Percentiles rank a stretch among this genome's conserved stretches.
Conservation (phyloP, 2,888 invertebrate species). For the Cephus rjabovi region DNA sequence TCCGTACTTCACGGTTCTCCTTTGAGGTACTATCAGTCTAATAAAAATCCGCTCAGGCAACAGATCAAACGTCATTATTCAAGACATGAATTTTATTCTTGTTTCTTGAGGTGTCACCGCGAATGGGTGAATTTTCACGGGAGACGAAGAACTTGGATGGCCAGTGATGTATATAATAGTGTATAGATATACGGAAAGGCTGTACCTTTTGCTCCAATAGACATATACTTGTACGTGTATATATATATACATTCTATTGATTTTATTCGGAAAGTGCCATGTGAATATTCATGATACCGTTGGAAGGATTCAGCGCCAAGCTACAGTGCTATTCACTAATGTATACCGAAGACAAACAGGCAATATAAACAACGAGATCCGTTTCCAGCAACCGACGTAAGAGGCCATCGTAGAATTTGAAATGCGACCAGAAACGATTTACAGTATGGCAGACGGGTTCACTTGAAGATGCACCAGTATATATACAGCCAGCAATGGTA, state of each 20-base stretch:
- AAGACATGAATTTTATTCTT: not conserved
- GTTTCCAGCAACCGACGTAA: not conserved
- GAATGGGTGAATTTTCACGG: not conserved
- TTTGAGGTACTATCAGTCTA: not conserved
- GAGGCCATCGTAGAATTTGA: not conserved
- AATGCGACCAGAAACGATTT: not conserved
- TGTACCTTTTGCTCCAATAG: not conserved
- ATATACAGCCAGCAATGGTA: not conserved
- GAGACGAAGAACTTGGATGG: not conserved
- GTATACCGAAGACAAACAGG: conserved; percentile 36
- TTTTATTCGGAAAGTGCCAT: conserved; percentile 44
- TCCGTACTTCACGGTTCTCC: not conserved
- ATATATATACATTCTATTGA: conserved; percentile 44
- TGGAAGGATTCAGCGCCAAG: conserved; percentile 48
- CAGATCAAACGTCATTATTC: not conserved
- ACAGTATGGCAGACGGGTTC: not conserved
- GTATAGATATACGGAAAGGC: not conserved
- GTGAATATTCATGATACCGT: conserved; percentile 62
- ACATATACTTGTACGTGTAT: not conserved
- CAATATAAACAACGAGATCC: conserved; percentile 32
- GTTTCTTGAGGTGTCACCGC: not conserved
- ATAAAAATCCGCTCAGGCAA: not conserved
- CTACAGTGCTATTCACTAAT: conserved; percentile 38
- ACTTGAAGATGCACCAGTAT: not conserved
- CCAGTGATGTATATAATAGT: not conserved